A percentile compares a stretch with the other conserved stretches of the same genome.
Evolutionary conservation across 2,797 vertebrate genomes (phyloP).

Genomic region (Threskiornis aethiopicus): DNA sequence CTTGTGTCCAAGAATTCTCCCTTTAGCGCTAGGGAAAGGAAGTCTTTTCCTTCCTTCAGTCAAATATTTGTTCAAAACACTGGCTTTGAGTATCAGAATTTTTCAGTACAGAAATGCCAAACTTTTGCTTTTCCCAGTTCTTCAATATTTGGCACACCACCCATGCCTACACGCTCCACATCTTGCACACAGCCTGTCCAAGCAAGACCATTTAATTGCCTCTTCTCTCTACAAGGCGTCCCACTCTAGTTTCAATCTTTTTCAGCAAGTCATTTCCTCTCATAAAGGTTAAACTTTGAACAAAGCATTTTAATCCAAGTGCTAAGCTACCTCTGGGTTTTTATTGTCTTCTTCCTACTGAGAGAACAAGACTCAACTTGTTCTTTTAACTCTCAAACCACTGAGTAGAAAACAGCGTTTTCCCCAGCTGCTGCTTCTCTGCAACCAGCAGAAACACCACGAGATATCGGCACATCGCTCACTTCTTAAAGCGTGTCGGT

Average conservation of each 20-base stretch:
- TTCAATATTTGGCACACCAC: no score
- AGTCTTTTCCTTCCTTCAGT: no score
- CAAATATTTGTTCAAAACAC: not conserved
- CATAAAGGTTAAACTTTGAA: not conserved
- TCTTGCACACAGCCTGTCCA: not conserved
- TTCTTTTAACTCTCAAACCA: not conserved
- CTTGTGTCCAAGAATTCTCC: not conserved
- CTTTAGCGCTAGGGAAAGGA: not conserved
- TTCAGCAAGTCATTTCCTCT: not conserved
- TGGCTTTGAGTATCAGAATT: not conserved
- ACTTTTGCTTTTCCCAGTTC: not conserved
- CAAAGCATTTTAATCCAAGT: not conserved
- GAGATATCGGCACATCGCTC: accelerated
- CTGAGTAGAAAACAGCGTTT: not conserved
- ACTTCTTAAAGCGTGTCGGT: accelerated
- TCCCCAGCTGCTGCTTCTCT: not conserved
- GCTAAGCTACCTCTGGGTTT: not conserved
- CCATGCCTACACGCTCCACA: accelerated
- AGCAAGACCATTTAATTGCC: not conserved
- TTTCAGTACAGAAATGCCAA: not conserved
- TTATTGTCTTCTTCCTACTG: not conserved
- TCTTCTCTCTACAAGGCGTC: not conserved
- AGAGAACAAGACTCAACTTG: not conserved
- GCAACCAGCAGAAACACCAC: not conserved
- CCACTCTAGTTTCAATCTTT: not conserved